Conservation (phyloP, 1,140 invertebrate species). For the Hypothenemus hampei region DNA sequence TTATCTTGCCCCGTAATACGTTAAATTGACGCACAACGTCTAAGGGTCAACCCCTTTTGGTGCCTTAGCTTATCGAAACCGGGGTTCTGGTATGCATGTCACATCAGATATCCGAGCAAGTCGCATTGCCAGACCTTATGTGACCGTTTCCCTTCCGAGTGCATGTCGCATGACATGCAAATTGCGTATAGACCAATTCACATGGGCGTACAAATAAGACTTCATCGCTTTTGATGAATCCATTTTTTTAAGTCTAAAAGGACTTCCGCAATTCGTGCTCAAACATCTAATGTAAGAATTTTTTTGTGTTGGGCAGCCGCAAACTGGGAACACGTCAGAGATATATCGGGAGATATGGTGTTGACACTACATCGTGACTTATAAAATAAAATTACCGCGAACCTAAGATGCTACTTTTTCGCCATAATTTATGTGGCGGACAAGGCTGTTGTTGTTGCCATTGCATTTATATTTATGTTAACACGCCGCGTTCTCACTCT, state of each 20-base stretch:
- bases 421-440: conserved; percentile 10
- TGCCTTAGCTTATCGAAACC: conserved; percentile 14
- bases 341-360: conserved; percentile 12
- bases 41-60: conserved; percentile 7
- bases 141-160: background rate
- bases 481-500: background rate
- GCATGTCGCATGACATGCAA: conserved; percentile 5
- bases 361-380: conserved; percentile 16
- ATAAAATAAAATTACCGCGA: conserved; percentile 15
- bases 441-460: background rate
- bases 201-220: too few relatives aligned
- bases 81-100: conserved; percentile 13
- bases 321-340: conserved; percentile 10
- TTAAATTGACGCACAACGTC: conserved; percentile 1
- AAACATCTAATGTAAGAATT: too few relatives aligned
- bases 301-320: too few relatives aligned
- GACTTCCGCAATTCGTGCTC: too few relatives aligned
- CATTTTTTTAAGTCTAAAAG: background rate
- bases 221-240: too few relatives aligned
- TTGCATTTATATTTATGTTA: conserved; percentile 13
- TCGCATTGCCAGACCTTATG: conserved; percentile 10
- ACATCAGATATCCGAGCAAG: conserved; percentile 11
- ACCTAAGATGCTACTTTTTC: conserved; percentile 13
- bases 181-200: too few relatives aligned
- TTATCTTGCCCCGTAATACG: conserved; percentile 2